These are phyloP conservation scores for Phylloscopus trochilus DNA, from an alignment of 2,113 vertebrate species.

Conservation along the genomic window DNA sequence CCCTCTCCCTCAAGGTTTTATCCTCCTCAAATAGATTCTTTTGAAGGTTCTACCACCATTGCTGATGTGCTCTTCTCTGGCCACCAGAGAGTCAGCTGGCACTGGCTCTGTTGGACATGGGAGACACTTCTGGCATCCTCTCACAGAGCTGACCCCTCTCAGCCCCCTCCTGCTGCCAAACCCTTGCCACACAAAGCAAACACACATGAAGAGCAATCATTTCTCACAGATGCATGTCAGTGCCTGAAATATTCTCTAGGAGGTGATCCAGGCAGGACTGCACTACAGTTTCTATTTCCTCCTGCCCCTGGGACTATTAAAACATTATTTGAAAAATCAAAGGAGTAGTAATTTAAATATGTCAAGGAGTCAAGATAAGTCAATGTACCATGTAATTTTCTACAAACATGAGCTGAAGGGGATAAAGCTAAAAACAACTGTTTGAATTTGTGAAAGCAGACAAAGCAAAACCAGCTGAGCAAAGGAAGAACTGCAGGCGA, in stretches of 20 bases:
- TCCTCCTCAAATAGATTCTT: not conserved
- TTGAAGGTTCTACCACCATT: fast-evolving
- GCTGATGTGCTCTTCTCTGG: fast-evolving
- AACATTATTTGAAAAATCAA: not conserved
- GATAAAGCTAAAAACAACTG: not conserved
- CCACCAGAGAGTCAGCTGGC: fast-evolving
- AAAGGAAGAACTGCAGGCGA: not conserved
- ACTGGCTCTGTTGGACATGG: not conserved
- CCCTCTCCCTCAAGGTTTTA: not conserved
- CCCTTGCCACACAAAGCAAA: not conserved
- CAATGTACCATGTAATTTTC: constrained; percentile 8
- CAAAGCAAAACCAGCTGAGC: not conserved
- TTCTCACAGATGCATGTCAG: not conserved
- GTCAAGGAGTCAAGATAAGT: not conserved
- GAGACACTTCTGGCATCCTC: not conserved
- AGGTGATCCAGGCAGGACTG: not conserved
- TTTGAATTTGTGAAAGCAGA: not conserved
- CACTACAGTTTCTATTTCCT: not conserved
- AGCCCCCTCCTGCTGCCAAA: not conserved
- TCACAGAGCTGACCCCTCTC: not conserved
- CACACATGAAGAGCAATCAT: fast-evolving
- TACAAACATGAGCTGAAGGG: not conserved
- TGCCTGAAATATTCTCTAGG: not conserved
- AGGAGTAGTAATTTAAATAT: not conserved
- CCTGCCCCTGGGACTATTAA: not conserved